These are phyloP conservation scores for Apoda limacodes DNA, from an alignment of 2,888 invertebrate genomes.

Conservation along the genomic window DNA sequence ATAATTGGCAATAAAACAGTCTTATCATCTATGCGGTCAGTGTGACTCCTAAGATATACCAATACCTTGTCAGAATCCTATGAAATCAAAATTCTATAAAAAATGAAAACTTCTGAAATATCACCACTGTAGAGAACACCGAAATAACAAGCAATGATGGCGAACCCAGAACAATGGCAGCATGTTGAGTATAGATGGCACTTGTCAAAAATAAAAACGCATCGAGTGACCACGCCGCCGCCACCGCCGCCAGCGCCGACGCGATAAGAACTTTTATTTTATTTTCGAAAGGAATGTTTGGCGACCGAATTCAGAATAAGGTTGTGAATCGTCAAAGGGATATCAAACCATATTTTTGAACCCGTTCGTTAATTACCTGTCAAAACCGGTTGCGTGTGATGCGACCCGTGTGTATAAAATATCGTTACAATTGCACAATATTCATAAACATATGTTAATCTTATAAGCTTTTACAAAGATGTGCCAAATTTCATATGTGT, in stretches of 20 bases:
- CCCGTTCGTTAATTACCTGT: too few species aligned
- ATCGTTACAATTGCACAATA: too few species aligned
- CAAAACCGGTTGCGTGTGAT: too few species aligned
- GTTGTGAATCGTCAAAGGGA: too few species aligned
- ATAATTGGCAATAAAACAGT: too few species aligned
- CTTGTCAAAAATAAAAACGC: slow-evolving; percentile 58
- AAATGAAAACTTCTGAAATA: slow-evolving; percentile 2
- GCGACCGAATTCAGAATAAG: slow-evolving; percentile 23
- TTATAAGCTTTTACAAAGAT: too few species aligned
- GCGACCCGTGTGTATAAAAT: too few species aligned
- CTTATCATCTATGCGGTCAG: too few species aligned
- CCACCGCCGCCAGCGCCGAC: slow-evolving; percentile 25
- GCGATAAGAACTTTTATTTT: slow-evolving; percentile 27
- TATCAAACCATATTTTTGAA: too few species aligned
- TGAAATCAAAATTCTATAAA: background rate
- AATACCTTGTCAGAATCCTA: background rate
- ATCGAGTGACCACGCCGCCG: slow-evolving; percentile 23
- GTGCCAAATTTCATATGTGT: too few species aligned
- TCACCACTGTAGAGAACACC: slow-evolving; percentile 24
- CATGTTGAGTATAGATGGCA: slow-evolving; percentile 52
- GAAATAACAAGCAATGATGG: slow-evolving; percentile 43
- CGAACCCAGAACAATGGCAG: slow-evolving; percentile 50
- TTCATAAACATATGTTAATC: too few species aligned
- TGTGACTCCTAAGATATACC: background rate
- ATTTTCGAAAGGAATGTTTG: slow-evolving; percentile 20